Evolutionary conservation across 2,888 invertebrate species (phyloP).

Genomic region (Eulithis prunata): DNA sequence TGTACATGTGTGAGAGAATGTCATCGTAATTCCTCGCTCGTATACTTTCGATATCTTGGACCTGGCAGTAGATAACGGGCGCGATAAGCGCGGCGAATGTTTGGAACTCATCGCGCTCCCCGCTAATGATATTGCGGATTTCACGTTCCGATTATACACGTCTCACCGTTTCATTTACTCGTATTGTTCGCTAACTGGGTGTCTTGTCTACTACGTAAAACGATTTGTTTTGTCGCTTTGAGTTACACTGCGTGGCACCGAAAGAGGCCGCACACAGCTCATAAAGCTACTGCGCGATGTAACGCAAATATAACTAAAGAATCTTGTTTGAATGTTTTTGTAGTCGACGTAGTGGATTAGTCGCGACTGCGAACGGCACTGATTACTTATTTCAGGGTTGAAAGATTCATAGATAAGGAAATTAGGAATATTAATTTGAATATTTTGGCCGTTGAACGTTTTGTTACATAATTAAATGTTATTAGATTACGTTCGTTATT

Average conservation of each 20-base stretch:
- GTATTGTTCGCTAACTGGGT: conserved; percentile 30
- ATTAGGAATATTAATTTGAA: conserved; percentile 26
- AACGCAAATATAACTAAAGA: no score
- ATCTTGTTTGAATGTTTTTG: no score
- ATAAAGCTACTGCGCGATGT: no score
- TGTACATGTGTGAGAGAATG: no score
- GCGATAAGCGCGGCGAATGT: conserved; percentile 49
- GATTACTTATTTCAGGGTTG: conserved; percentile 32
- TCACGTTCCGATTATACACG: conserved; percentile 34
- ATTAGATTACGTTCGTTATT: conserved; percentile 15
- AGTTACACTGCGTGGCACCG: no score
- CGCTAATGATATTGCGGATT: conserved; percentile 51
- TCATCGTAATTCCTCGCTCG: no score
- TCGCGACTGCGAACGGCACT: conserved; percentile 26
- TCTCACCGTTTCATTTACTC: conserved; percentile 30
- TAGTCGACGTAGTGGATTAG: conserved; percentile 20
- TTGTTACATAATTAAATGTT: conserved; percentile 18
- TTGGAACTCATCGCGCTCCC: conserved; percentile 42
- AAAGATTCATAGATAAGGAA: conserved; percentile 30
- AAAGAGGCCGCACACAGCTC: no score
- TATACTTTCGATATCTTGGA: no score
- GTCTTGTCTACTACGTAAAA: no score
- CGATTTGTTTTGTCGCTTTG: no score
- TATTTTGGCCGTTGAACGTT: conserved; percentile 21
- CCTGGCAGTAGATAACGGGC: conserved; percentile 41